A percentile compares a stretch with the other conserved stretches of the same genome.
These are phyloP conservation scores for Ganaspis brasiliensis DNA, from an alignment of 2,888 invertebrate species.

Conservation along the genomic window DNA sequence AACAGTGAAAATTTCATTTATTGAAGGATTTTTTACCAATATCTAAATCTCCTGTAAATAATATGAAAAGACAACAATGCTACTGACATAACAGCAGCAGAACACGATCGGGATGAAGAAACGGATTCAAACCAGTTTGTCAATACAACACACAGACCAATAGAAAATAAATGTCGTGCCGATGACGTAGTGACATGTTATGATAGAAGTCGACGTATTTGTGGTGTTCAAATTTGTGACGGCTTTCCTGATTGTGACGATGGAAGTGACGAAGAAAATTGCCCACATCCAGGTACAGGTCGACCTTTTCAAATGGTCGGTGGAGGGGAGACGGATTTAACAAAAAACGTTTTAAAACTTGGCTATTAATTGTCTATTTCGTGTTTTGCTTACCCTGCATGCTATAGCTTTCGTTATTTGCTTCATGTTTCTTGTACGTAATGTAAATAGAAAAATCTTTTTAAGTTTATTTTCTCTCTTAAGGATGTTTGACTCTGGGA, in stretches of 20 bases:
- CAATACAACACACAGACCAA: slow-evolving; percentile 43
- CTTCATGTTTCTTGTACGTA: background rate
- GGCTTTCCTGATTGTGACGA: slow-evolving; percentile 85
- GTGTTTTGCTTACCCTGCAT: slow-evolving; percentile 38
- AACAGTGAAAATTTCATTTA: too few species aligned
- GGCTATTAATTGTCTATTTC: slow-evolving; percentile 17
- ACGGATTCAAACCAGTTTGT: slow-evolving; percentile 16
- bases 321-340: slow-evolving; percentile 15
- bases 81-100: slow-evolving; percentile 30
- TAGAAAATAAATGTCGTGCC: slow-evolving; percentile 80
- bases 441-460: too few species aligned
- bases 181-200: slow-evolving; percentile 82
- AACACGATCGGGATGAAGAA: background rate
- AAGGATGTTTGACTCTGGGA: too few species aligned
- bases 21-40: too few species aligned
- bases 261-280: slow-evolving; percentile 86
- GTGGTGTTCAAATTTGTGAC: slow-evolving; percentile 85
- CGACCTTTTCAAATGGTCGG: slow-evolving; percentile 13
- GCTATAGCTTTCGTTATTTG: slow-evolving; percentile 41
- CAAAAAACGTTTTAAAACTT: slow-evolving; percentile 36
- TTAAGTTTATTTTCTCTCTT: too few species aligned
- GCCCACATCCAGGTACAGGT: slow-evolving; percentile 69
- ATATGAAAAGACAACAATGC: background rate
- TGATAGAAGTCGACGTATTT: slow-evolving; percentile 82
- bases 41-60: background rate